Evolutionary conservation across 2,797 vertebrate genomes (phyloP).

Genomic region (Nothura maculosa): DNA sequence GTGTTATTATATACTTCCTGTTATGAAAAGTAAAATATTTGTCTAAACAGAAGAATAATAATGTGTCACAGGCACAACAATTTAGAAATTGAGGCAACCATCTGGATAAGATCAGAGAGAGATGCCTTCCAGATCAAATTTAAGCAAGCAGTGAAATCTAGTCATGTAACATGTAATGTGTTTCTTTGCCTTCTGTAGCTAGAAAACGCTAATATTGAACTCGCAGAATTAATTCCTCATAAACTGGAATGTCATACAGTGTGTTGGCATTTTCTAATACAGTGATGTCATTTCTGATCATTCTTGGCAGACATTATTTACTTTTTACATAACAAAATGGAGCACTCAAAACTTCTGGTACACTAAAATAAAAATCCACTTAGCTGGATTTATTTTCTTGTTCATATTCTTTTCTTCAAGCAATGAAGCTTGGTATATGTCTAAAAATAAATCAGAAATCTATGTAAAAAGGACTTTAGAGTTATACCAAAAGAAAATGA

Average conservation of each 20-base stretch:
- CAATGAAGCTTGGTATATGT: background rate
- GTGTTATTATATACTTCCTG: no score
- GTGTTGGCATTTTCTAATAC: background rate
- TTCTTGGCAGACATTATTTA: background rate
- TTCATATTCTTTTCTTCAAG: background rate
- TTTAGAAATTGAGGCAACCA: slow-evolving; percentile 25
- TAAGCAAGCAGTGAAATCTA: slow-evolving; percentile 4
- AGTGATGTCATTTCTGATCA: background rate
- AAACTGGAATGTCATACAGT: background rate
- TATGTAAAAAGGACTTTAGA: background rate
- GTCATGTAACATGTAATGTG: background rate
- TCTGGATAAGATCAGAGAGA: slow-evolving; percentile 19
- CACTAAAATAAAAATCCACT: background rate
- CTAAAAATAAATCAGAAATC: background rate
- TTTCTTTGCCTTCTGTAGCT: background rate
- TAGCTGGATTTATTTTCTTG: background rate
- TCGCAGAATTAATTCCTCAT: slow-evolving; percentile 6
- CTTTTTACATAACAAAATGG: background rate
- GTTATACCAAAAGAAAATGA: background rate
- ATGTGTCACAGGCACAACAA: background rate
- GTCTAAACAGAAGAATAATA: background rate
- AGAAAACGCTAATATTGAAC: slow-evolving; percentile 23
- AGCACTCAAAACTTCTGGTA: background rate
- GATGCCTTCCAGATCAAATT: slow-evolving; percentile 10
- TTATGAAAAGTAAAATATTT: no score